Evolutionary conservation across 2,888 invertebrate genomes (phyloP).

Genomic region (Galerucella calmariensis): DNA sequence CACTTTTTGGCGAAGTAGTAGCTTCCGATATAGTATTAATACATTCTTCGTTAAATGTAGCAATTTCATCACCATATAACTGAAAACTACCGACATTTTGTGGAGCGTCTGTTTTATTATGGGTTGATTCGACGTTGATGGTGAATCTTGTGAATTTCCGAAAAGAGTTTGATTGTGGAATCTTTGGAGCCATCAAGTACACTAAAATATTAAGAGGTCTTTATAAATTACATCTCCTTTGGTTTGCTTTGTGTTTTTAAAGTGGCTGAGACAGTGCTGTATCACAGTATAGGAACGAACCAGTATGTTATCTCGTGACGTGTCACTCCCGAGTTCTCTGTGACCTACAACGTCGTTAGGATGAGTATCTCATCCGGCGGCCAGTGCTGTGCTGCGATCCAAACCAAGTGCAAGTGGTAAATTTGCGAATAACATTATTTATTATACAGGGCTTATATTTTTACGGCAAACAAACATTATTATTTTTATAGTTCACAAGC

Average conservation of each 20-base stretch:
- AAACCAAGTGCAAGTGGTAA: no score
- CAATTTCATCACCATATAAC: slow-evolving; percentile 73
- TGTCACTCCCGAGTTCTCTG: no score
- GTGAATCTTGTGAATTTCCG: slow-evolving; percentile 82
- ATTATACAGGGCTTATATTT: no score
- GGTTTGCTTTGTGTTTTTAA: background rate
- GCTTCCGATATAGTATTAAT: slow-evolving; percentile 86
- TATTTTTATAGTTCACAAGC: no score
- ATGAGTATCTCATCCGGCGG: no score
- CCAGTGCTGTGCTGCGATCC: no score
- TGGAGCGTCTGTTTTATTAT: slow-evolving; percentile 65
- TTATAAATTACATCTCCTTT: background rate
- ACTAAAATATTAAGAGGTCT: slow-evolving; percentile 45
- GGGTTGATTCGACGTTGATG: slow-evolving; percentile 76
- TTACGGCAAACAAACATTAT: no score
- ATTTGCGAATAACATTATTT: no score
- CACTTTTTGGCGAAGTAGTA: slow-evolving; percentile 82
- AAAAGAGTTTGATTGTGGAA: slow-evolving; percentile 65
- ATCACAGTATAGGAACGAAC: no score
- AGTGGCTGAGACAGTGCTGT: background rate
- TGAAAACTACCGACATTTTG: slow-evolving; percentile 77
- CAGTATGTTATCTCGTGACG: no score
- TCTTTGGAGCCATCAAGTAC: slow-evolving; percentile 66
- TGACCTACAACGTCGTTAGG: no score
- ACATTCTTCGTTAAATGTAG: slow-evolving; percentile 83